phyloP scores from a whole-genome alignment of 2,797 vertebrate genomes.

The Mus spretus region DNA sequence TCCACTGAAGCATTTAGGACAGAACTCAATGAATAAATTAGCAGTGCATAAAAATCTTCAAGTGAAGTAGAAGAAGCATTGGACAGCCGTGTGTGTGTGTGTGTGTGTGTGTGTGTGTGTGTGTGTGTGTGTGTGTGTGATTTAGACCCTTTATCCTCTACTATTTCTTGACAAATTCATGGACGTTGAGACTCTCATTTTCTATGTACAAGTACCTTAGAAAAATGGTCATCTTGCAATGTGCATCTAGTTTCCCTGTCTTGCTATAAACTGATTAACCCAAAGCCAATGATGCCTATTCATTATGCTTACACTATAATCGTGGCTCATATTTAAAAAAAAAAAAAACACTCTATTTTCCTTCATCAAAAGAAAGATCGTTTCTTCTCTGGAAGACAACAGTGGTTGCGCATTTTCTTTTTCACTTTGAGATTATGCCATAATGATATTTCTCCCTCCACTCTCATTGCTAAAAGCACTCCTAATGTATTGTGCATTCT shows the following conservation, averaged over 20 bases:
- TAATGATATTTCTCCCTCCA: not conserved
- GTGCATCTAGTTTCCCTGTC: not conserved
- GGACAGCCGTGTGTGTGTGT: not conserved
- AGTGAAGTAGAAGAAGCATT: constrained; percentile 49
- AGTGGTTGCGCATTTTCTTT: not conserved
- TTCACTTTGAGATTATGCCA: not conserved
- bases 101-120: not conserved
- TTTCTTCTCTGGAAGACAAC: not conserved
- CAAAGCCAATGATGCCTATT: constrained; percentile 14
- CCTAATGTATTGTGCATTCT: not conserved
- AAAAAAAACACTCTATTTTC: not conserved
- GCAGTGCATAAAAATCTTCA: constrained; percentile 70
- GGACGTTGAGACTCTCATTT: not conserved
- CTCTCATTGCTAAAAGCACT: not conserved
- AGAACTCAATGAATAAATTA: constrained; percentile 82
- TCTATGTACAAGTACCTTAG: not conserved
- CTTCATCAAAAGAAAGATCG: not conserved
- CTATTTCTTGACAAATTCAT: constrained; percentile 24
- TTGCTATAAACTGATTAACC: constrained; percentile 13
- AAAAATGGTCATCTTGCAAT: not conserved
- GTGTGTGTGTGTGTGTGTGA: not conserved
- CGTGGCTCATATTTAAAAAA: not conserved
- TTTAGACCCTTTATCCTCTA: not conserved
- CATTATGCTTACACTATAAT: not conserved
- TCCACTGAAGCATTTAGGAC: constrained; percentile 60